Percentiles rank a stretch among this genome's conserved stretches.
Evolutionary conservation across 2,113 vertebrate genomes (phyloP).

Genomic region (Rhinichthys klamathensis): DNA sequence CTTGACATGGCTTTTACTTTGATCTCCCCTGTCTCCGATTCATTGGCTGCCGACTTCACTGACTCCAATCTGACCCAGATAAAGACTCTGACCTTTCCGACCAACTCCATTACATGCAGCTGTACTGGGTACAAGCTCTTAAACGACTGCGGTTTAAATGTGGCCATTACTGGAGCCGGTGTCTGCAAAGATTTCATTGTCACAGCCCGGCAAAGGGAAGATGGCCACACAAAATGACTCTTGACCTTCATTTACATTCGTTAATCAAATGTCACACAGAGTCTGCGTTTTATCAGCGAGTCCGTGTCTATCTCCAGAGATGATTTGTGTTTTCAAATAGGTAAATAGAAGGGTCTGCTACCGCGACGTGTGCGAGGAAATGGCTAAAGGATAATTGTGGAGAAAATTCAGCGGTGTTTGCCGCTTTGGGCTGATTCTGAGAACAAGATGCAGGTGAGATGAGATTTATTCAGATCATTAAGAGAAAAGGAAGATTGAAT

Average conservation of each 20-base stretch:
- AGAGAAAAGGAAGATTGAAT: slow-evolving; percentile 27
- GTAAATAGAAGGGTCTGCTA: slow-evolving; percentile 33
- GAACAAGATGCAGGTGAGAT: slow-evolving; percentile 6
- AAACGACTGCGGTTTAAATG: slow-evolving; percentile 48
- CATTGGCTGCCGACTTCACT: slow-evolving; percentile 42
- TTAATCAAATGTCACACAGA: slow-evolving; percentile 57
- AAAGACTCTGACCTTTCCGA: slow-evolving; percentile 54
- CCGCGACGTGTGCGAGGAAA: not conserved
- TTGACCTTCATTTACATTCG: slow-evolving; percentile 57
- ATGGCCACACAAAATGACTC: slow-evolving; percentile 52
- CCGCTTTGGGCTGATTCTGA: not conserved
- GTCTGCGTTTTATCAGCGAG: slow-evolving; percentile 32
- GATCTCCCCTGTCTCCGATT: slow-evolving; percentile 48
- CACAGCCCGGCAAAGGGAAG: slow-evolving; percentile 35
- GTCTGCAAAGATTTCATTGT: slow-evolving; percentile 46
- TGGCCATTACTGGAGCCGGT: slow-evolving; percentile 53
- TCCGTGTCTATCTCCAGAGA: slow-evolving; percentile 25
- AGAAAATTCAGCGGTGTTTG: not conserved
- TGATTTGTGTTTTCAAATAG: slow-evolving; percentile 36
- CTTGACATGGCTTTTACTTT: slow-evolving; percentile 47
- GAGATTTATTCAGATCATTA: slow-evolving; percentile 31
- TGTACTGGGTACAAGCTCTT: slow-evolving; percentile 53
- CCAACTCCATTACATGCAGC: slow-evolving; percentile 49
- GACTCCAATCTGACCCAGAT: slow-evolving; percentile 56
- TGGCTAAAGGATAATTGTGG: not conserved